Evolutionary conservation across 1,140 invertebrate species (phyloP).

Genomic region (Drosophila teissieri): DNA sequence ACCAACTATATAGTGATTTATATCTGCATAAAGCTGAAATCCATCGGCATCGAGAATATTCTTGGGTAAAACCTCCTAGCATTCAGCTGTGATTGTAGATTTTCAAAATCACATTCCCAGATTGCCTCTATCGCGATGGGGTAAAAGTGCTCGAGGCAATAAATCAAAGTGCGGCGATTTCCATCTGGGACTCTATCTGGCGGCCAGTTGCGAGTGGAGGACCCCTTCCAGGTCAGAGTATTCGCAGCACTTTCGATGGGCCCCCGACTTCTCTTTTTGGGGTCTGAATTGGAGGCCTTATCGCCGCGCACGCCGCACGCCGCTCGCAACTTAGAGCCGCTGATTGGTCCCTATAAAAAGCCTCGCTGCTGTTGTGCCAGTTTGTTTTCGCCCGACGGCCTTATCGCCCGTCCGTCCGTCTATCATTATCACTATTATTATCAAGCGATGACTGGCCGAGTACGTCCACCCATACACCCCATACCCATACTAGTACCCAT

Average conservation of each 20-base stretch:
- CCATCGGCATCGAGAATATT: background rate
- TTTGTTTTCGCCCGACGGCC: conserved; percentile 45
- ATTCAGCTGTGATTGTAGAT: background rate
- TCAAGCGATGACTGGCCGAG: conserved; percentile 34
- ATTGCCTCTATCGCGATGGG: background rate
- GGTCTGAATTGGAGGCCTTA: conserved; percentile 40
- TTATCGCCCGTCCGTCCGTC: conserved; percentile 55
- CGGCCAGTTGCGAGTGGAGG: background rate
- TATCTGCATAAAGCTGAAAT: too few relatives aligned
- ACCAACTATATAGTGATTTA: too few relatives aligned
- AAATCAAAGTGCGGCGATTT: background rate
- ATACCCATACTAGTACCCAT: too few relatives aligned
- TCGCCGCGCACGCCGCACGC: conserved; percentile 70
- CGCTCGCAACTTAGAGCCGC: conserved; percentile 58
- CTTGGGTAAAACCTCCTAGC: background rate
- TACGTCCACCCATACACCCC: background rate
- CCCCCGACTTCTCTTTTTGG: conserved; percentile 7
- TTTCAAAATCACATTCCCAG: background rate
- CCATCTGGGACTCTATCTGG: conserved; percentile 7
- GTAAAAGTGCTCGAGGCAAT: background rate
- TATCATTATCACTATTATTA: conserved; percentile 49
- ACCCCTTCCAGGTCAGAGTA: conserved; percentile 44
- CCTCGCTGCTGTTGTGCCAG: conserved; percentile 70
- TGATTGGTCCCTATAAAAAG: conserved; percentile 75
- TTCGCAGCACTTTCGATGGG: conserved; percentile 17